A percentile compares a stretch with the other conserved stretches of the same genome.
Evolutionary conservation across 1,140 invertebrate genomes (phyloP).

Genomic region (Stegodyphus mimosarum): DNA sequence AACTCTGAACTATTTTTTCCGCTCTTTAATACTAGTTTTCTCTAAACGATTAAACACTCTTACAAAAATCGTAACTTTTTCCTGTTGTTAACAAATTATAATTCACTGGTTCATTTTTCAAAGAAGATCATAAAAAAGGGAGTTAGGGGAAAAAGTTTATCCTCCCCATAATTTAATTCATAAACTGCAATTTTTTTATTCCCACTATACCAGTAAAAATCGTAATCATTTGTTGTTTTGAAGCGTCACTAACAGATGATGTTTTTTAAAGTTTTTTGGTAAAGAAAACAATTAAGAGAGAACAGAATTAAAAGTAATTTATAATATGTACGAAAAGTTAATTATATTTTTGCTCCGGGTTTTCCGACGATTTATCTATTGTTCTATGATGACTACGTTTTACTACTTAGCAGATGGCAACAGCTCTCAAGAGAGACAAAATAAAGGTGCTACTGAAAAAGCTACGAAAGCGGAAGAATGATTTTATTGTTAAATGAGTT

Average conservation of each 20-base stretch:
- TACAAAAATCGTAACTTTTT: neutral
- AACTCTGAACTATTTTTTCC: no score
- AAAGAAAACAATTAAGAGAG: neutral
- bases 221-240: no score
- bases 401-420: no score
- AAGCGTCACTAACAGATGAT: neutral
- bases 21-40: no score
- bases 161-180: conserved; percentile 10
- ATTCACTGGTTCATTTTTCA: neutral
- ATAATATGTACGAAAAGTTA: conserved; percentile 5
- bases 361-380: no score
- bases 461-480: no score
- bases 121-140: no score
- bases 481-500: no score
- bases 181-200: conserved; percentile 3
- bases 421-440: neutral
- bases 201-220: no score
- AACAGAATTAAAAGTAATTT: conserved; percentile 13
- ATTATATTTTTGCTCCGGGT: neutral
- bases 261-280: neutral
- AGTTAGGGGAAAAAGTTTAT: neutral
- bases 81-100: neutral
- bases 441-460: neutral
- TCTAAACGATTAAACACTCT: no score
- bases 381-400: neutral